Evolutionary conservation across 2,113 vertebrate species (phyloP).

Genomic region (Lepisosteus oculatus): DNA sequence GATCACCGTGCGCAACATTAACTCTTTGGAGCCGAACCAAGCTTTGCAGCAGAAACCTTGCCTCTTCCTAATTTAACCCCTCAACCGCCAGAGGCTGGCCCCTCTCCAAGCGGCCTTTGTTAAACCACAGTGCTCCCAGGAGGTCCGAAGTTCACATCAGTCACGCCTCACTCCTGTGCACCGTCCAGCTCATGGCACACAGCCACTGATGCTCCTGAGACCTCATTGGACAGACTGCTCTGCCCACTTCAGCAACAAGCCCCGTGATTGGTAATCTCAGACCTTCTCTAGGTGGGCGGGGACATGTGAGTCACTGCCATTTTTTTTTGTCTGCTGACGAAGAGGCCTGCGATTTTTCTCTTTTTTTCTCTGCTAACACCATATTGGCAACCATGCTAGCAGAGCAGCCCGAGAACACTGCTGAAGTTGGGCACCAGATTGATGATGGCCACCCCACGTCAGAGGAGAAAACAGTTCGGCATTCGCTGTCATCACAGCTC

Average conservation of each 20-base stretch:
- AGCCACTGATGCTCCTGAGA: not conserved
- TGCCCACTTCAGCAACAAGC: not conserved
- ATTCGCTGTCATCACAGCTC: no score
- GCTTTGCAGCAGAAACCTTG: slow-evolving; percentile 18
- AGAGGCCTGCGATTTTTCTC: no score
- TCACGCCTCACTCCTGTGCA: not conserved
- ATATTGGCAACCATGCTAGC: no score
- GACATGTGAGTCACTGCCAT: no score
- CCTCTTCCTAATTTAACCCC: slow-evolving; percentile 18
- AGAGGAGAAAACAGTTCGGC: no score
- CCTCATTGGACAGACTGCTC: slow-evolving; percentile 3
- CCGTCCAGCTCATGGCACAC: not conserved
- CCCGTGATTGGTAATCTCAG: slow-evolving; percentile 12
- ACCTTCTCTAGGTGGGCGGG: not conserved
- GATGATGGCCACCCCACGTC: no score
- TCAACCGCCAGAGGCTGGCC: slow-evolving; percentile 3
- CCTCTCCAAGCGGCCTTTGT: slow-evolving; percentile 4
- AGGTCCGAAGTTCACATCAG: not conserved
- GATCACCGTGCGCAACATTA: slow-evolving; percentile 84
- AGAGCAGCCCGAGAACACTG: no score
- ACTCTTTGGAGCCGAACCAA: slow-evolving; percentile 82
- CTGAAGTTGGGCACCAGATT: no score
- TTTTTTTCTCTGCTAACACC: no score
- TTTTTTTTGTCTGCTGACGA: no score
- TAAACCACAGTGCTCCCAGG: not conserved